phyloP scores from a whole-genome alignment of 1,140 invertebrate species.

The Mamestra configurata region DNA sequence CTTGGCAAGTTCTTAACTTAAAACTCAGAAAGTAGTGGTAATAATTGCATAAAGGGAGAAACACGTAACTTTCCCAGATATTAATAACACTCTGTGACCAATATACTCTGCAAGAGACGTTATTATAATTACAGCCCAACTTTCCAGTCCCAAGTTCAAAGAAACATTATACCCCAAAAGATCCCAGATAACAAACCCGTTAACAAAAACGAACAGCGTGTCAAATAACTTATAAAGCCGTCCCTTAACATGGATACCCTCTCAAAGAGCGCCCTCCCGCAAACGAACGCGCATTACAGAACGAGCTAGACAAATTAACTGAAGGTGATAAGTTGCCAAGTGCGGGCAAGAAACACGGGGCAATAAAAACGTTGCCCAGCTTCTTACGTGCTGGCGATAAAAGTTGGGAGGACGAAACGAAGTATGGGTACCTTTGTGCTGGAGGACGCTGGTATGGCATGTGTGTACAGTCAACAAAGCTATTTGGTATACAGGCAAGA shows the following conservation, averaged over 20 bases:
- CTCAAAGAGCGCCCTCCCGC: slow-evolving; percentile 13
- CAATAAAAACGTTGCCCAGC: slow-evolving; percentile 41
- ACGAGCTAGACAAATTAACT: slow-evolving; percentile 52
- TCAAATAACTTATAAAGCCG: slow-evolving; percentile 10
- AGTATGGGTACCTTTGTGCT: not conserved
- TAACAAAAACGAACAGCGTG: not conserved
- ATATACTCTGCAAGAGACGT: too few relatives aligned
- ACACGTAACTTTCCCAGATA: too few relatives aligned
- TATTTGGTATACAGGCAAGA: too few relatives aligned
- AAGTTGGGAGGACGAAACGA: not conserved
- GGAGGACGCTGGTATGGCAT: not conserved
- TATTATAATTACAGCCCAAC: too few relatives aligned
- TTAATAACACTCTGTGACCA: too few relatives aligned
- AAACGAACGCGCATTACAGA: slow-evolving; percentile 36
- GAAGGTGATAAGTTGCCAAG: slow-evolving; percentile 52
- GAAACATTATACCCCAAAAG: not conserved
- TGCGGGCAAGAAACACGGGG: slow-evolving; percentile 34
- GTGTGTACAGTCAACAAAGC: too few relatives aligned
- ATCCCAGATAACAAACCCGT: not conserved
- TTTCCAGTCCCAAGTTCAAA: too few relatives aligned
- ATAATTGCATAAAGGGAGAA: too few relatives aligned
- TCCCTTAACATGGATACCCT: not conserved
- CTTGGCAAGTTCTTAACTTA: too few relatives aligned
- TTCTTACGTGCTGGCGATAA: slow-evolving; percentile 22
- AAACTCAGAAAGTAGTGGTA: too few relatives aligned